These are phyloP conservation scores for Philopedon plagiatum DNA, from an alignment of 2,888 invertebrate genomes.

Conservation along the genomic window DNA sequence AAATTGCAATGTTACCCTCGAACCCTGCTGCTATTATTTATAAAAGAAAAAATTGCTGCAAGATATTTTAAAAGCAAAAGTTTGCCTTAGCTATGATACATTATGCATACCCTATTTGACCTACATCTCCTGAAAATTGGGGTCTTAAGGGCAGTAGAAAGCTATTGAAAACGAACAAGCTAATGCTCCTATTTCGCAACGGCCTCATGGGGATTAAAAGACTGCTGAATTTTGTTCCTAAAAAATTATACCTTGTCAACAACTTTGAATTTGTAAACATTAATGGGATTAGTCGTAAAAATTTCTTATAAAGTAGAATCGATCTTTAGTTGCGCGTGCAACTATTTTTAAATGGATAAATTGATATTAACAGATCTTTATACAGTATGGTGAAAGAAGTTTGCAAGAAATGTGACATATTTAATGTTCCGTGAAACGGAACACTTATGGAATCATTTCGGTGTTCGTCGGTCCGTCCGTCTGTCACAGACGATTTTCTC, in stretches of 20 bases:
- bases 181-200: not conserved
- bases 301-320: too few species aligned
- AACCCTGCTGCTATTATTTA: not conserved
- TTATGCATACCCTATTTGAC: constrained; percentile 62
- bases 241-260: not conserved
- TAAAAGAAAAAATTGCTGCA: not conserved
- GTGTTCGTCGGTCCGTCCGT: too few species aligned
- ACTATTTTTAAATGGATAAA: too few species aligned
- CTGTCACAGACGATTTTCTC: too few species aligned
- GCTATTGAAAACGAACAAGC: constrained; percentile 4
- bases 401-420: too few species aligned
- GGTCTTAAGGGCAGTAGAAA: not conserved
- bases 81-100: constrained; percentile 54
- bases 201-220: not conserved
- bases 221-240: not conserved
- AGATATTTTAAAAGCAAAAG: not conserved
- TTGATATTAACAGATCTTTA: too few species aligned
- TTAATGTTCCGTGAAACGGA: too few species aligned
- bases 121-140: not conserved
- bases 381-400: too few species aligned
- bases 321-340: too few species aligned
- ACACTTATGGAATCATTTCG: too few species aligned
- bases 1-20: not conserved
- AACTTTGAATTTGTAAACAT: too few species aligned
- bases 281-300: too few species aligned